A percentile compares a stretch with the other conserved stretches of the same genome.
phyloP scores from a whole-genome alignment of 2,113 vertebrate genomes.

The Indicator indicator region DNA sequence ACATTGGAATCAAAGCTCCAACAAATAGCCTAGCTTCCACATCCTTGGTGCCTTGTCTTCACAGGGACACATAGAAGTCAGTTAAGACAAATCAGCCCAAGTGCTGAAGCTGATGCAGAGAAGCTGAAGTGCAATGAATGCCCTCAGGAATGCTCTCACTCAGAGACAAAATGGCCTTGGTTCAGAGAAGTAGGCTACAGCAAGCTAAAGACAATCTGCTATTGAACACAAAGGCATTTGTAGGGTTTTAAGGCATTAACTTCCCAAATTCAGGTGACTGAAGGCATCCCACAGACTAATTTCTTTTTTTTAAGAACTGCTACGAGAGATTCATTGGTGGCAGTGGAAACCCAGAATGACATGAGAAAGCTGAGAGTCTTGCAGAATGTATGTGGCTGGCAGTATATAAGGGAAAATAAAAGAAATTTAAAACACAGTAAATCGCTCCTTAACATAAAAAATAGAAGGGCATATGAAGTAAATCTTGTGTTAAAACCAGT shows the following conservation, averaged over 20 bases:
- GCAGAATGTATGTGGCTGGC: background rate
- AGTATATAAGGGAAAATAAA: background rate
- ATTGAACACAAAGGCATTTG: background rate
- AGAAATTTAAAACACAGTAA: background rate
- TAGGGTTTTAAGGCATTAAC: background rate
- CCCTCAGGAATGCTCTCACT: background rate
- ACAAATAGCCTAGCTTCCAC: background rate
- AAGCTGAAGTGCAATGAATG: background rate
- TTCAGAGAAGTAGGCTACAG: background rate
- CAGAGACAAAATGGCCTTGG: background rate
- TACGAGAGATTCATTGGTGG: background rate
- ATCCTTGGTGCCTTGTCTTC: background rate
- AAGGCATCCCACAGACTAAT: background rate
- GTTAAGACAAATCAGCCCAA: background rate
- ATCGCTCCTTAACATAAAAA: background rate
- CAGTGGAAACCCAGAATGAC: background rate
- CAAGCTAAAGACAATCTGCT: background rate
- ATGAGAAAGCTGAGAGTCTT: fast-evolving
- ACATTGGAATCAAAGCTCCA: background rate
- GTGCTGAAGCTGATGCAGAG: background rate
- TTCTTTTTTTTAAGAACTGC: background rate
- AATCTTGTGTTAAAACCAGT: background rate
- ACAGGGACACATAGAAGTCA: background rate
- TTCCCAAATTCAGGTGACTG: background rate
- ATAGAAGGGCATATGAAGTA: background rate